These are phyloP conservation scores for Patella vulgata DNA, from an alignment of 1,140 invertebrate species.

Conservation along the genomic window DNA sequence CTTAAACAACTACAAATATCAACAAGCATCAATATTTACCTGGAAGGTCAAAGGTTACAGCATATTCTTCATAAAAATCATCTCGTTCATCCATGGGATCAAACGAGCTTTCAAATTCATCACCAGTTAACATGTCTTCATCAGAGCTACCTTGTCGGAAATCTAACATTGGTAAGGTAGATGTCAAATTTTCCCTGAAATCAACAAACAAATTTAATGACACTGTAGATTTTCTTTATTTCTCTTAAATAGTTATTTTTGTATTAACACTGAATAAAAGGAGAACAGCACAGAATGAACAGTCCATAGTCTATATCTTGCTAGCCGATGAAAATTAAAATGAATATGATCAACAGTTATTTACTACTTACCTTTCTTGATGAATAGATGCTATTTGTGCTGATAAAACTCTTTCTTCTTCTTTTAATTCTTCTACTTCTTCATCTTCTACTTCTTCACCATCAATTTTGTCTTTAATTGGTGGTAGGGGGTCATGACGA, in stretches of 20 bases:
- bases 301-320: too few species aligned
- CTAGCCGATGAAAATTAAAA: too few species aligned
- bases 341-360: too few species aligned
- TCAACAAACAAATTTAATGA: not conserved
- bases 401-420: slow-evolving; percentile 61
- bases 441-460: slow-evolving; percentile 16
- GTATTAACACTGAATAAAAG: too few species aligned
- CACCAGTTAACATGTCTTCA: slow-evolving; percentile 76
- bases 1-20: too few species aligned
- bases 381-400: slow-evolving; percentile 63
- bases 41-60: slow-evolving; percentile 50
- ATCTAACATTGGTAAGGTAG: slow-evolving; percentile 79
- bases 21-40: slow-evolving; percentile 32
- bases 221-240: not conserved
- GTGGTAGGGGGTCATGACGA: not conserved
- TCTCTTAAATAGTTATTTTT: not conserved
- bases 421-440: slow-evolving; percentile 39
- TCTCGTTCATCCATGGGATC: slow-evolving; percentile 65
- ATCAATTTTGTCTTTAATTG: slow-evolving; percentile 11
- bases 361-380: slow-evolving; percentile 67
- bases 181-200: slow-evolving; percentile 80
- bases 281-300: too few species aligned
- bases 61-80: slow-evolving; percentile 43
- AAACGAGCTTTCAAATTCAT: slow-evolving; percentile 70
- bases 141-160: slow-evolving; percentile 78